Evolutionary conservation across 2,888 invertebrate species (phyloP).

Genomic region (Limnephilus marmoratus): DNA sequence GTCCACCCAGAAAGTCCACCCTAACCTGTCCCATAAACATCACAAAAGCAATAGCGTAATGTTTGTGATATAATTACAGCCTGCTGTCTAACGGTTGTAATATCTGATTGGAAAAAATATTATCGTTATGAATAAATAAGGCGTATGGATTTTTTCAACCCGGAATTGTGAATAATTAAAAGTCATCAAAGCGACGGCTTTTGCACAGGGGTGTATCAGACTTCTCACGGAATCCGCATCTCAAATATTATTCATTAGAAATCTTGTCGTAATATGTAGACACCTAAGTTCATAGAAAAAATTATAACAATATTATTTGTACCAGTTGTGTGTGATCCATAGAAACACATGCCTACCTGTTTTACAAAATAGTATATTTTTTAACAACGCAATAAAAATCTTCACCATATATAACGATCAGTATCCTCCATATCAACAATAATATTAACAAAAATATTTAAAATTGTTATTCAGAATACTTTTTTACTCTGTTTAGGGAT

Average conservation of each 20-base stretch:
- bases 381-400: too few relatives aligned
- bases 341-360: too few relatives aligned
- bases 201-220: slow-evolving; percentile 15
- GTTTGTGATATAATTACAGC: slow-evolving; percentile 58
- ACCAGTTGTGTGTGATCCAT: too few relatives aligned
- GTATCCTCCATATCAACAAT: too few relatives aligned
- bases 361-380: too few relatives aligned
- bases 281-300: too few relatives aligned
- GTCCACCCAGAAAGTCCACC: not conserved
- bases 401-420: too few relatives aligned
- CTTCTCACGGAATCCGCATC: not conserved
- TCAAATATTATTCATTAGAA: not conserved
- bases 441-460: too few relatives aligned
- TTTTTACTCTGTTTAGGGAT: too few relatives aligned
- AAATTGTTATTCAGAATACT: too few relatives aligned
- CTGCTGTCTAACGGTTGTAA: slow-evolving; percentile 27
- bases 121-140: slow-evolving; percentile 55
- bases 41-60: slow-evolving; percentile 52
- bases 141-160: slow-evolving; percentile 56
- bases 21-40: not conserved
- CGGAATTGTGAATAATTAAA: slow-evolving; percentile 58
- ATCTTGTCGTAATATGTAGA: not conserved
- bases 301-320: too few relatives aligned
- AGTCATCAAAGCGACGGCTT: slow-evolving; percentile 16
- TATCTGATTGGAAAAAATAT: slow-evolving; percentile 62